These are phyloP conservation scores for Philopotamus ludificatus DNA, from an alignment of 1,140 invertebrate species.

Conservation along the genomic window DNA sequence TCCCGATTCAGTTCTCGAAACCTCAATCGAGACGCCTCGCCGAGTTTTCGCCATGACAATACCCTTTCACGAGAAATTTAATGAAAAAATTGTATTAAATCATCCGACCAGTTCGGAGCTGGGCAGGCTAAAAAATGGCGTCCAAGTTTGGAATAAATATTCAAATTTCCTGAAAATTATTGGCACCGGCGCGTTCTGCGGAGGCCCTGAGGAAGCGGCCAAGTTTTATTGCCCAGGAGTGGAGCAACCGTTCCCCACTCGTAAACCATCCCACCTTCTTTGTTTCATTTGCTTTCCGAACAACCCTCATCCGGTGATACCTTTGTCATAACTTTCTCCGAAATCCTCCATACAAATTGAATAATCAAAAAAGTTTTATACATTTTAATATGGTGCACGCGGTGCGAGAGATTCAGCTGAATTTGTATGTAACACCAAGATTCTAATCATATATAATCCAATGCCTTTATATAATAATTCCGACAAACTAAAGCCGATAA, in stretches of 20 bases:
- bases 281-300: slow-evolving; percentile 18
- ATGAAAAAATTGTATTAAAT: neutral
- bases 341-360: neutral
- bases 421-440: too few species aligned
- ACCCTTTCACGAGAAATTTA: neutral
- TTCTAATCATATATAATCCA: too few species aligned
- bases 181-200: slow-evolving; percentile 14
- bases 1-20: neutral
- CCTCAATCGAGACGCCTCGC: neutral
- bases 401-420: too few species aligned
- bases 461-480: too few species aligned
- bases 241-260: slow-evolving; percentile 8
- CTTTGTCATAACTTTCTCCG: neutral
- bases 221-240: slow-evolving; percentile 20
- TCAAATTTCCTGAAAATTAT: slow-evolving; percentile 21
- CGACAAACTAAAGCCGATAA: too few species aligned
- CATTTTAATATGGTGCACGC: too few species aligned
- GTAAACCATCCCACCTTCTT: slow-evolving; percentile 20
- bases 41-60: neutral
- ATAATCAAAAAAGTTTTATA: neutral
- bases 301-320: neutral
- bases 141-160: slow-evolving; percentile 20
- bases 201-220: neutral
- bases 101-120: neutral
- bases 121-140: neutral